Percentiles rank a stretch among this genome's conserved stretches.
Conservation (phyloP, 2,888 invertebrate species). For the Andrena hattorfiana region DNA sequence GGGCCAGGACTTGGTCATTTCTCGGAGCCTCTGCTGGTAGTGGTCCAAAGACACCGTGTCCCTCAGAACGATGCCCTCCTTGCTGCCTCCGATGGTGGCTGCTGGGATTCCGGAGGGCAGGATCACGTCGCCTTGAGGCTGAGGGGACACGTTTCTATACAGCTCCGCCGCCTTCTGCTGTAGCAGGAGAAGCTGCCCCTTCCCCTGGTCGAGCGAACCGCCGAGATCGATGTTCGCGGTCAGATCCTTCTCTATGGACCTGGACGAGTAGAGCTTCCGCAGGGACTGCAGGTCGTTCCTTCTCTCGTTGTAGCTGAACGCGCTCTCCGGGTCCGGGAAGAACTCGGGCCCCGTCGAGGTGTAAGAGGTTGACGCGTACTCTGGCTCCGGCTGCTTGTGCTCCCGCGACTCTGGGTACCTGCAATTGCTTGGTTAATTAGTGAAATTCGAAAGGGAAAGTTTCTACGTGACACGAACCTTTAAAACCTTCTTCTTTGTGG, state of each 20-base stretch:
- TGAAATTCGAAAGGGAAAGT: not conserved
- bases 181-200: conserved; percentile 25
- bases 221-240: conserved; percentile 31
- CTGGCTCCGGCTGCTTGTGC: conserved; percentile 18
- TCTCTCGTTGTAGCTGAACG: conserved; percentile 29
- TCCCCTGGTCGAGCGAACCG: conserved; percentile 8
- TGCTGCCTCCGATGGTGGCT: conserved; percentile 66
- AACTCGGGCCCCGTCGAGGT: conserved; percentile 31
- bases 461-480: not conserved
- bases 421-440: not conserved
- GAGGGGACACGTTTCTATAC: not conserved
- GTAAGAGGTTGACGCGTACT: conserved; percentile 44
- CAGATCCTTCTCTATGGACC: conserved; percentile 63
- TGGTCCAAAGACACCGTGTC: conserved; percentile 78
- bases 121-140: conserved; percentile 46
- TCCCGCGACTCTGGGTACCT: conserved; percentile 20
- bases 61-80: conserved; percentile 74
- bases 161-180: conserved; percentile 31
- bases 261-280: conserved; percentile 48
- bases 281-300: conserved; percentile 25
- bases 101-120: conserved; percentile 57
- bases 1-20: conserved; percentile 80
- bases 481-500: not conserved
- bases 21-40: conserved; percentile 77
- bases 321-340: conserved; percentile 44